phyloP scores from a whole-genome alignment of 2,888 invertebrate species.

The Cerceris ruficornis region DNA sequence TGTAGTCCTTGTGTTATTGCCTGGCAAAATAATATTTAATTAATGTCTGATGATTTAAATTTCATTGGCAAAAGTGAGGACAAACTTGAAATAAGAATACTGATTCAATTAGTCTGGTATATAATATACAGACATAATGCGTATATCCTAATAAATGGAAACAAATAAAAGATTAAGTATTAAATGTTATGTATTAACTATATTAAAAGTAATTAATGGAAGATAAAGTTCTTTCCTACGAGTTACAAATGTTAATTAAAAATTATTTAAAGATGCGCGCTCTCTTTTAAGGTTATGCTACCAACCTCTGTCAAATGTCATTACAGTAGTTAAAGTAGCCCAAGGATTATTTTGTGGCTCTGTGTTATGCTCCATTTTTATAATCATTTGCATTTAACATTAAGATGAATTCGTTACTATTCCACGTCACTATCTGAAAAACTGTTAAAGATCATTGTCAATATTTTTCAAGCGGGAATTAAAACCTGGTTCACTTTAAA shows the following conservation, averaged over 20 bases:
- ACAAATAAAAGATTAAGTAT: background rate
- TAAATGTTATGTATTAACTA: background rate
- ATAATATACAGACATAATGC: background rate
- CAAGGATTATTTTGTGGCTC: constrained; percentile 64
- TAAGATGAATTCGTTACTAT: background rate
- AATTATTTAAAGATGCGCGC: constrained; percentile 29
- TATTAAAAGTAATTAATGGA: background rate
- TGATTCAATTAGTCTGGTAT: background rate
- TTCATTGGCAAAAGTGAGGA: background rate
- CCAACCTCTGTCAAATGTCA: constrained; percentile 78
- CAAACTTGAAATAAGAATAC: background rate
- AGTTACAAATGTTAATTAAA: background rate
- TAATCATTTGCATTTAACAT: background rate
- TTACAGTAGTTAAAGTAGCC: constrained; percentile 74
- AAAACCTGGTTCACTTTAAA: background rate
- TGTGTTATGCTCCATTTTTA: constrained; percentile 47
- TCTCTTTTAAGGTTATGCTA: constrained; percentile 16
- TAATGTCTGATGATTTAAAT: background rate
- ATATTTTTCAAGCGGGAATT: background rate
- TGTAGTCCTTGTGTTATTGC: constrained; percentile 54
- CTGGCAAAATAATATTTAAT: constrained; percentile 48
- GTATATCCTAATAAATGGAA: background rate
- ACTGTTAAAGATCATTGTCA: background rate
- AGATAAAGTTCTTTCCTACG: background rate
- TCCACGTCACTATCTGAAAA: background rate